Evolutionary conservation across 2,113 vertebrate genomes (phyloP).

Genomic region (Arvicanthis niloticus): DNA sequence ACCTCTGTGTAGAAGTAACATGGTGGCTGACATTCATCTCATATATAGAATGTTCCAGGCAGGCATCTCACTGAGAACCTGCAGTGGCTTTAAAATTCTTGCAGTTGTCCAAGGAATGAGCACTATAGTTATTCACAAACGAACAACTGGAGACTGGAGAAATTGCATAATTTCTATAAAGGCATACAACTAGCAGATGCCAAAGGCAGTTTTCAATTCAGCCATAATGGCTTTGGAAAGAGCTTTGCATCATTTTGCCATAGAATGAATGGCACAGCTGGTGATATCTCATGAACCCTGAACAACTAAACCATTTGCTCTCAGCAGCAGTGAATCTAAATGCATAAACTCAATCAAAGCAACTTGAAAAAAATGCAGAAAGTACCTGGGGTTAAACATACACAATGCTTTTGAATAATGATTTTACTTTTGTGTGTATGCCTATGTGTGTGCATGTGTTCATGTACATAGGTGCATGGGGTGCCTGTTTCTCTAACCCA

Average conservation of each 20-base stretch:
- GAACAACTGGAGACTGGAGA: not conserved
- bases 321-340: not conserved
- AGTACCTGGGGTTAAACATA: not conserved
- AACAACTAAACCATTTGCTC: not conserved
- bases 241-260: slow-evolving; percentile 14
- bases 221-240: not conserved
- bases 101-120: not conserved
- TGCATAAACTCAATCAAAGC: not conserved
- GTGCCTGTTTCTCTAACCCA: not conserved
- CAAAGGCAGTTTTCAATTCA: not conserved
- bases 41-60: not conserved
- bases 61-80: not conserved
- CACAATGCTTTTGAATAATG: not conserved
- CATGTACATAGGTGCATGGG: not conserved
- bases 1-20: not conserved
- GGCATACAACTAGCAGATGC: not conserved
- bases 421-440: not conserved
- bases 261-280: slow-evolving; percentile 1
- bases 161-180: not conserved
- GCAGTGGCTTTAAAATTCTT: not conserved
- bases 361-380: not conserved
- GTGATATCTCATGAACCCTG: not conserved
- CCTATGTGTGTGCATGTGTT: not conserved
- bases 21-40: not conserved
- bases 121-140: not conserved